Evolutionary conservation across 92 coral and sea anemone genomes (phyloP).

Genomic region (Muricea muricata): DNA sequence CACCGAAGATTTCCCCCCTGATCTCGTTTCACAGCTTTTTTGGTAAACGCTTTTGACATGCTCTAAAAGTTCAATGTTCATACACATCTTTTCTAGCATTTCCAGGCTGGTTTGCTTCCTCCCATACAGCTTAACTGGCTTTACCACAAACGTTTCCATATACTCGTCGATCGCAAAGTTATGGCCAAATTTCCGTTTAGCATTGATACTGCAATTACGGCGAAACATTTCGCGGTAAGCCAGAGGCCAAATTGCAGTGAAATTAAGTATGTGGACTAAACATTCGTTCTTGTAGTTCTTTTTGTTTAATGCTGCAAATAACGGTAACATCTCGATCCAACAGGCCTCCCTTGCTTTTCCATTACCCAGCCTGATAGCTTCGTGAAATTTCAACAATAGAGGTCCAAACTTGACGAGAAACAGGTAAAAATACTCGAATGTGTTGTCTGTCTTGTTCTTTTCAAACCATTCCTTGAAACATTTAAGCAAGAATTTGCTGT

Average conservation of each 20-base stretch:
- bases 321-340: conserved; percentile 40
- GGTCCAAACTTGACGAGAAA: conserved; percentile 35
- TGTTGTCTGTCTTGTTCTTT: conserved; percentile 22
- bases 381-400: conserved; percentile 10
- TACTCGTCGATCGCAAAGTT: conserved; percentile 56
- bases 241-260: conserved; percentile 52
- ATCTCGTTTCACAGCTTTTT: conserved; percentile 34
- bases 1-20: conserved; percentile 31
- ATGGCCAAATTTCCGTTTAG: conserved; percentile 49
- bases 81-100: conserved; percentile 48
- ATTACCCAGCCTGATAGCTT: conserved; percentile 19
- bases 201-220: conserved; percentile 45
- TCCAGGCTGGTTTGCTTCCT: conserved; percentile 48
- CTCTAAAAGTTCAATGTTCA: conserved; percentile 40
- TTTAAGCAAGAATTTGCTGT: neutral
- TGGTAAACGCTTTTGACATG: conserved; percentile 38
- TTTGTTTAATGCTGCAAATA: conserved; percentile 48
- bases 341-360: conserved; percentile 25
- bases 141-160: conserved; percentile 49
- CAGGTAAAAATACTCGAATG: neutral
- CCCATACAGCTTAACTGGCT: conserved; percentile 53
- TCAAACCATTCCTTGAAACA: conserved; percentile 14
- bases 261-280: conserved; percentile 56
- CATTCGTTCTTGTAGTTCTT: conserved; percentile 53
- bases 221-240: conserved; percentile 44